Conservation (phyloP, 92 coral and sea anemone genomes). For the Epizoanthus ramosus region DNA sequence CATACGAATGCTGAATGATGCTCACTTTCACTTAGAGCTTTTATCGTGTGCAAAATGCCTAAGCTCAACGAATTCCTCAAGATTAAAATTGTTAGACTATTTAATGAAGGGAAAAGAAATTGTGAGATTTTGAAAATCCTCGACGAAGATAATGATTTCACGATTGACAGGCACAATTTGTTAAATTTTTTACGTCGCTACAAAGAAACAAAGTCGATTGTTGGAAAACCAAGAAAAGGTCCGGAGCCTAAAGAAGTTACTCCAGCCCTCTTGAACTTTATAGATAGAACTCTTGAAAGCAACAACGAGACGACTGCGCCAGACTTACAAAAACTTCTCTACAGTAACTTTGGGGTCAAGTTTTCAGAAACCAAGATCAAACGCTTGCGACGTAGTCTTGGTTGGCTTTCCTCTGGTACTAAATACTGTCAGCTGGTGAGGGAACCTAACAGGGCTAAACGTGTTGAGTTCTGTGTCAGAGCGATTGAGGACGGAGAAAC, state of each 20-base stretch:
- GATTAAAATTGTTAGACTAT: slow-evolving; percentile 1
- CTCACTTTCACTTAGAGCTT: too few species aligned
- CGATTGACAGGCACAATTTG: slow-evolving; percentile 32
- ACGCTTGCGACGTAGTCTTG: slow-evolving; percentile 23
- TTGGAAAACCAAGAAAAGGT: slow-evolving; percentile 22
- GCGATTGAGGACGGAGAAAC: slow-evolving; percentile 19
- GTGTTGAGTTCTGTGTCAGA: slow-evolving; percentile 5
- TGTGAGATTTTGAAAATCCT: slow-evolving; percentile 38
- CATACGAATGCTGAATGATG: too few species aligned
- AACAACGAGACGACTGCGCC: slow-evolving; percentile 12
- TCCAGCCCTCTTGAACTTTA: not conserved
- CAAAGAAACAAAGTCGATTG: slow-evolving; percentile 27
- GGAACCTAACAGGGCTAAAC: slow-evolving; percentile 38
- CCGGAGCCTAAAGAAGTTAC: not conserved
- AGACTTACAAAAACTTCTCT: slow-evolving; percentile 10
- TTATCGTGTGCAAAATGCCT: too few species aligned
- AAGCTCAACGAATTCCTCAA: not conserved
- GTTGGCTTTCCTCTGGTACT: slow-evolving; percentile 38
- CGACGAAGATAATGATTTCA: slow-evolving; percentile 38
- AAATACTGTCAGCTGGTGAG: slow-evolving; percentile 47
- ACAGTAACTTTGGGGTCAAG: slow-evolving; percentile 17
- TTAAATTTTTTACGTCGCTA: slow-evolving; percentile 17
- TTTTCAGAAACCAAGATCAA: slow-evolving; percentile 37
- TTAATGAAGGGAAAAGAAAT: slow-evolving; percentile 16
- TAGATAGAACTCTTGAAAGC: not conserved